Evolutionary conservation across 1,140 invertebrate genomes (phyloP).

Genomic region (Nasonia longicornis): DNA sequence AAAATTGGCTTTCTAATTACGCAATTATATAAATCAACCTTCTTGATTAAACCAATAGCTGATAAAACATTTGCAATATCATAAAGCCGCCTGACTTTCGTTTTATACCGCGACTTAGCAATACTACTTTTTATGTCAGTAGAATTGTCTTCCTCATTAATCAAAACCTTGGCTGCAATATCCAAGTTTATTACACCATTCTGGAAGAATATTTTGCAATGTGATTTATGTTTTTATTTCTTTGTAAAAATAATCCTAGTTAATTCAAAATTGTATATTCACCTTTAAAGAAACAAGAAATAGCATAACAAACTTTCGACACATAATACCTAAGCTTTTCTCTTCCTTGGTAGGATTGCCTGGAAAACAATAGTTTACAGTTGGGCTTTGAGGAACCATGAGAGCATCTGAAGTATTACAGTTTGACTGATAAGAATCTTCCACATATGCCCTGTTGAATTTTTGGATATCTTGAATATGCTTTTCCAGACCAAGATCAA

Average conservation of each 20-base stretch:
- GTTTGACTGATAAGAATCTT: slow-evolving; percentile 44
- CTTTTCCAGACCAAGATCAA: slow-evolving; percentile 52
- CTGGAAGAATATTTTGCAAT: slow-evolving; percentile 64
- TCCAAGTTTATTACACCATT: slow-evolving; percentile 77
- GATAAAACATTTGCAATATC: slow-evolving; percentile 82
- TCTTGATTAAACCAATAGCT: slow-evolving; percentile 77
- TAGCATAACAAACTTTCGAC: slow-evolving; percentile 81
- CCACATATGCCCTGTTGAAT: slow-evolving; percentile 50
- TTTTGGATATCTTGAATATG: slow-evolving; percentile 56
- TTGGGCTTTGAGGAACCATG: slow-evolving; percentile 48
- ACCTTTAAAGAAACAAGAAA: slow-evolving; percentile 77
- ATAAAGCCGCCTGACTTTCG: slow-evolving; percentile 79
- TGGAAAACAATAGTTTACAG: slow-evolving; percentile 46
- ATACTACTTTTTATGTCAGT: slow-evolving; percentile 59
- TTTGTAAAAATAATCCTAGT: slow-evolving; percentile 9
- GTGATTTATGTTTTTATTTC: not conserved
- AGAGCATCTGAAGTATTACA: slow-evolving; percentile 32
- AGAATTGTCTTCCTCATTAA: slow-evolving; percentile 68
- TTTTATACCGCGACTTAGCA: slow-evolving; percentile 70
- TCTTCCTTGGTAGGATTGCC: slow-evolving; percentile 60
- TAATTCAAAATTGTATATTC: slow-evolving; percentile 55
- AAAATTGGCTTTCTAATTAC: slow-evolving; percentile 77
- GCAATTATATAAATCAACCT: slow-evolving; percentile 70
- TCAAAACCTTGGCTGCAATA: slow-evolving; percentile 76
- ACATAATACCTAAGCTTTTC: slow-evolving; percentile 77